Evolutionary conservation across 2,113 vertebrate species (phyloP).

Genomic region (Octodon degus): DNA sequence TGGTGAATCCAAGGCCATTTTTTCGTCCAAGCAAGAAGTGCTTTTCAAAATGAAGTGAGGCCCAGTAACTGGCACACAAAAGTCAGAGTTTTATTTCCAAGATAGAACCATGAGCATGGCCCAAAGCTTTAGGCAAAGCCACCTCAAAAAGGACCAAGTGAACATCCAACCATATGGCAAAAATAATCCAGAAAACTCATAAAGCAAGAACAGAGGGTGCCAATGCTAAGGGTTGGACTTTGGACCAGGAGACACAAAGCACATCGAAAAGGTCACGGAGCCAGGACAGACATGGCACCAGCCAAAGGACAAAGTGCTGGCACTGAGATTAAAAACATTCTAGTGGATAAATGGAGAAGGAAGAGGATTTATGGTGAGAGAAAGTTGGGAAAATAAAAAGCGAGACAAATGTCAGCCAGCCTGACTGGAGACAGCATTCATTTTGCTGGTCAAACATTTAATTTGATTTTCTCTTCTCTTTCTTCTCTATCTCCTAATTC

Average conservation of each 20-base stretch:
- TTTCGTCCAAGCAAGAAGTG: neutral
- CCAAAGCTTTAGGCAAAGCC: neutral
- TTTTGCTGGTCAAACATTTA: conserved; percentile 51
- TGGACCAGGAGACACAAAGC: neutral
- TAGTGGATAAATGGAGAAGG: conserved; percentile 36
- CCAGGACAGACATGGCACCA: neutral
- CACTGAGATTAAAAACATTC: conserved; percentile 40
- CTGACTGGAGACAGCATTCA: conserved; percentile 55
- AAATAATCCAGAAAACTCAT: neutral
- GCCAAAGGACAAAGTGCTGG: conserved; percentile 50
- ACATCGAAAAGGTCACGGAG: neutral
- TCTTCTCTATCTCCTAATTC: conserved; percentile 10
- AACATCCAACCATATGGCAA: neutral
- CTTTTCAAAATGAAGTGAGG: neutral
- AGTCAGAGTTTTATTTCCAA: neutral
- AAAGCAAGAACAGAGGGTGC: neutral
- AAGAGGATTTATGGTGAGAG: conserved; percentile 69
- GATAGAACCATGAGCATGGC: neutral
- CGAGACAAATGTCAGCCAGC: conserved; percentile 48
- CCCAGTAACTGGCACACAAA: rapidly evolving
- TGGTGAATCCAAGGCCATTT: neutral
- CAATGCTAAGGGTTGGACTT: neutral
- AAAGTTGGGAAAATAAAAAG: conserved; percentile 73
- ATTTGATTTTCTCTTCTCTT: conserved; percentile 46
- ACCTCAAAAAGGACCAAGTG: neutral